phyloP scores from a whole-genome alignment of 2,888 invertebrate species.

The Amphipyra tragopoginis region DNA sequence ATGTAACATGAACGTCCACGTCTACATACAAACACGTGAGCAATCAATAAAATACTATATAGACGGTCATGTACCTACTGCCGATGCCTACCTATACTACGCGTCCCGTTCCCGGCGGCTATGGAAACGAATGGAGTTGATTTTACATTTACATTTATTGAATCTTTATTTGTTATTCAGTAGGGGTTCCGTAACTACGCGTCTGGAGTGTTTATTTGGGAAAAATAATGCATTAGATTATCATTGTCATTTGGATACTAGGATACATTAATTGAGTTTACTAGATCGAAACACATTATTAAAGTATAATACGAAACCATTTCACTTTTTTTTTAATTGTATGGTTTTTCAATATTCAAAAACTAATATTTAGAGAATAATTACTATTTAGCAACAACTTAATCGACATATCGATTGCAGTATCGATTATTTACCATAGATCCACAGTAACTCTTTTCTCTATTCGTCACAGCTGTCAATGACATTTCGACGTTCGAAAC shows the following conservation, averaged over 20 bases:
- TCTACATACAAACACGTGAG: conserved; percentile 65
- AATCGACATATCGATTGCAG: conserved; percentile 54
- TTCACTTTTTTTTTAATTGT: too few relatives aligned
- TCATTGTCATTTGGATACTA: too few relatives aligned
- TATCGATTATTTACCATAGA: conserved; percentile 83
- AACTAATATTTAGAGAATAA: neutral
- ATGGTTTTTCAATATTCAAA: neutral
- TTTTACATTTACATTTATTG: conserved; percentile 21
- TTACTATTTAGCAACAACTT: neutral
- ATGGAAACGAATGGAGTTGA: conserved; percentile 63
- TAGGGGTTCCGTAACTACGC: neutral
- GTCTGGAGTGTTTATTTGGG: too few relatives aligned
- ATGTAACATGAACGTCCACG: conserved; percentile 68
- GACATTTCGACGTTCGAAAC: conserved; percentile 82
- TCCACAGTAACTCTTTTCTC: conserved; percentile 73
- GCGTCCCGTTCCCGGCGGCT: conserved; percentile 41
- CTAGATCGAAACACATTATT: too few relatives aligned
- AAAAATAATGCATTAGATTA: too few relatives aligned
- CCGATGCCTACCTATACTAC: conserved; percentile 48
- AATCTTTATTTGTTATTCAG: neutral
- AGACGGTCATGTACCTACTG: conserved; percentile 53
- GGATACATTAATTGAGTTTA: too few relatives aligned
- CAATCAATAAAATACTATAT: conserved; percentile 67
- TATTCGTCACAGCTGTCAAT: conserved; percentile 86
- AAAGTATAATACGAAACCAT: too few relatives aligned